phyloP scores from a whole-genome alignment of 2,797 vertebrate species.

The Sebastes trivittatus region DNA sequence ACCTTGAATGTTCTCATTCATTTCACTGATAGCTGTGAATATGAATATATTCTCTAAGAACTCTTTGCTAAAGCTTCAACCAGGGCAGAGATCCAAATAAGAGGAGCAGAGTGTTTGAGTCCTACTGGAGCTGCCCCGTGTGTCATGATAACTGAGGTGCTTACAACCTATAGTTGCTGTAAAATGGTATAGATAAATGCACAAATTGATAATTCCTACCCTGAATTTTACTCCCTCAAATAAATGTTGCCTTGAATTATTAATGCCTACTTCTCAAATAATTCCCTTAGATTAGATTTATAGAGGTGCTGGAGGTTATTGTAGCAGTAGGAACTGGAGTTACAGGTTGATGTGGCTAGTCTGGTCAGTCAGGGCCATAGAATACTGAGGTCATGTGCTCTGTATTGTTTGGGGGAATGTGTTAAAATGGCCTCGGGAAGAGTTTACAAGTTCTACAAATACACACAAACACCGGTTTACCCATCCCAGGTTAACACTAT shows the following conservation, averaged over 20 bases:
- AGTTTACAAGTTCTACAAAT: neutral
- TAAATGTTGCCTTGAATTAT: neutral
- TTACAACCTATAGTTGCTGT: neutral
- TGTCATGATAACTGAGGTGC: neutral
- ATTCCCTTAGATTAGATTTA: neutral
- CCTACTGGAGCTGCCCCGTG: neutral
- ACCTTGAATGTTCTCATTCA: slow-evolving; percentile 59
- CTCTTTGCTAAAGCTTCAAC: neutral
- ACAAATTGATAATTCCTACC: neutral
- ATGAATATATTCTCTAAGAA: neutral
- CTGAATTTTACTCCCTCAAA: neutral
- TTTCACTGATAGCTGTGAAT: slow-evolving; percentile 20
- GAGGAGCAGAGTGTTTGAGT: neutral
- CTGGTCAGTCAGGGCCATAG: neutral
- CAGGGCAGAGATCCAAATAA: neutral
- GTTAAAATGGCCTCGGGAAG: neutral
- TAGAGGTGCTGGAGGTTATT: neutral
- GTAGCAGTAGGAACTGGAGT: neutral
- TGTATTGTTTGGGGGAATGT: neutral
- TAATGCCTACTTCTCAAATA: neutral
- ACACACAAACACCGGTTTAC: neutral
- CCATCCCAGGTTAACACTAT: neutral
- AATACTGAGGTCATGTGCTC: neutral
- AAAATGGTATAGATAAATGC: neutral
- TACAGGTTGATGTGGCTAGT: neutral